A percentile compares a stretch with the other conserved stretches of the same genome.
Conservation (phyloP, 2,888 invertebrate genomes). For the Zootermopsis nevadensis region DNA sequence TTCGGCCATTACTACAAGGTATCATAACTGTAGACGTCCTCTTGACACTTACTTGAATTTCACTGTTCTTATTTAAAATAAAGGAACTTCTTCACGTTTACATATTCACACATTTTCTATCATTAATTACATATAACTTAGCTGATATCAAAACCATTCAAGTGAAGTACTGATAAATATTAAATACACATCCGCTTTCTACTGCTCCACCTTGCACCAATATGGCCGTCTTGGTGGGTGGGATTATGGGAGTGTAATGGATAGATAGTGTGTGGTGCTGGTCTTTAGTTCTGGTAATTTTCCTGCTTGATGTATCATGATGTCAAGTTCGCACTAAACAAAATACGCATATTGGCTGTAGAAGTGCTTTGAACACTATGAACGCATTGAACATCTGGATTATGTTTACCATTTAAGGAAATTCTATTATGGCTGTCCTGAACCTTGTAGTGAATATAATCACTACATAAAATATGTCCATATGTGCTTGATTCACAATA, state of each 20-base stretch:
- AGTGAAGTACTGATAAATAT: not conserved
- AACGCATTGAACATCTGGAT: too few relatives aligned
- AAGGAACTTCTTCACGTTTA: not conserved
- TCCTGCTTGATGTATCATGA: not conserved
- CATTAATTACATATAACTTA: not conserved
- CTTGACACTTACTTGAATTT: constrained; percentile 26
- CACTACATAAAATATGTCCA: too few relatives aligned
- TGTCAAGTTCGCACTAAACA: too few relatives aligned
- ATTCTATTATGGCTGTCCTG: too few relatives aligned
- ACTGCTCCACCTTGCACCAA: constrained; percentile 49
- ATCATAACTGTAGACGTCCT: constrained; percentile 32
- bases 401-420: not conserved
- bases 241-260: constrained; percentile 39
- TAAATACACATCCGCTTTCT: constrained; percentile 30
- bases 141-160: not conserved
- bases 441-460: too few relatives aligned
- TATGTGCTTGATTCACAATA: too few relatives aligned
- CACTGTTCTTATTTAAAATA: not conserved
- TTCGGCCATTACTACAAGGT: constrained; percentile 15
- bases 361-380: not conserved
- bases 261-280: not conserved
- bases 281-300: not conserved
- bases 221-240: constrained; percentile 46
- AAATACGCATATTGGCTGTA: not conserved
- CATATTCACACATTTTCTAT: constrained; percentile 8